A percentile compares a stretch with the other conserved stretches of the same genome.
Evolutionary conservation across 2,888 invertebrate species (phyloP).

Genomic region (Drosophila tripunctata): DNA sequence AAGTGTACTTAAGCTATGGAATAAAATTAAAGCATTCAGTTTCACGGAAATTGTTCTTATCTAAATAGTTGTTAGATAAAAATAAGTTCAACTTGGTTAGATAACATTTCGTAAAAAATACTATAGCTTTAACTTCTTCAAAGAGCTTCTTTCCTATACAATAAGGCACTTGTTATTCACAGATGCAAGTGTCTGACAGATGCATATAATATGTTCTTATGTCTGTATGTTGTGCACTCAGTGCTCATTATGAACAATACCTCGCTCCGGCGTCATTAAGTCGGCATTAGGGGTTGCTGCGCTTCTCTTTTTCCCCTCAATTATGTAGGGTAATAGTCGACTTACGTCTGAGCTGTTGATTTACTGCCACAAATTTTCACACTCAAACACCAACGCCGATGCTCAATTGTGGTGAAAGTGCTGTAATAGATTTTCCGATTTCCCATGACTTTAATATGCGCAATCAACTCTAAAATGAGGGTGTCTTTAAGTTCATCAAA

Average conservation of each 20-base stretch:
- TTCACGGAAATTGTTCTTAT: constrained; percentile 15
- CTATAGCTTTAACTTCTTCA: too few species aligned
- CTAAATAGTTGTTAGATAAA: background rate
- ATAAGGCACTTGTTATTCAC: constrained; percentile 39
- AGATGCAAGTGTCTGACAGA: constrained; percentile 52
- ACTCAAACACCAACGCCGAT: constrained; percentile 14
- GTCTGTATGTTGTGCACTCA: constrained; percentile 18
- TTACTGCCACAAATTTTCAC: constrained; percentile 51
- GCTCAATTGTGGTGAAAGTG: constrained; percentile 66
- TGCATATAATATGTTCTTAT: constrained; percentile 25
- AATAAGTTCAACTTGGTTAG: too few species aligned
- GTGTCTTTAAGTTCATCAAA: constrained; percentile 40
- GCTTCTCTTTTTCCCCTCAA: constrained; percentile 35
- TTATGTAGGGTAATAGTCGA: constrained; percentile 58
- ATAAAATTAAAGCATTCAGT: background rate
- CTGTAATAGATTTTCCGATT: constrained; percentile 36
- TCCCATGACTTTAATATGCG: constrained; percentile 42
- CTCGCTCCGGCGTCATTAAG: constrained; percentile 13
- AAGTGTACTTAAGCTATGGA: background rate
- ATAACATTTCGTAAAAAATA: too few species aligned
- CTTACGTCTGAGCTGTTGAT: constrained; percentile 41
- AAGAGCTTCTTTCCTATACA: too few species aligned
- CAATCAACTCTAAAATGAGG: constrained; percentile 38
- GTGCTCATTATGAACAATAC: constrained; percentile 28
- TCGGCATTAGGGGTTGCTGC: constrained; percentile 46